Base-by-base conservation (phyloP, 2,888 invertebrate genomes). In the Ryuthela nishihirai region DNA sequence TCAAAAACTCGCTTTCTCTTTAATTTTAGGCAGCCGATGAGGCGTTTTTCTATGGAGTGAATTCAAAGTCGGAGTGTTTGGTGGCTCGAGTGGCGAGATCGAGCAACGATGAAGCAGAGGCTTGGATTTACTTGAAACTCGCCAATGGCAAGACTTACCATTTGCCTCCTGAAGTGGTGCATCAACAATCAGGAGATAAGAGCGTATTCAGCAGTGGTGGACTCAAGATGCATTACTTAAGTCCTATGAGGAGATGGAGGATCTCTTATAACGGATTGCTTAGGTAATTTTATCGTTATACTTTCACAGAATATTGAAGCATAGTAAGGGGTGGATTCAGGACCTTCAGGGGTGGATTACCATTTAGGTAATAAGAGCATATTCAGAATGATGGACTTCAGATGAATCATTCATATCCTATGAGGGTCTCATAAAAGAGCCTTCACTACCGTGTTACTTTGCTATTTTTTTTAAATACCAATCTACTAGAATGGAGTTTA, bases 211-310 rank as follows among this genome's bases (percentile, higher is more conserved):
- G 43, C 0, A 38, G 44, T 17, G 59, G 53, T 10, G 53, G 53
- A 6, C 18, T 59, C 18, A 45, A 46, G 35, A 36, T 59, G 44
- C 34, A 48, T 18, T 53, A 52, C 12, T 10, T 59, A 5, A 12
- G 10, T n/a, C 48, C 59, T 0, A 50, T 59, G 53, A 42, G 59
- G n/a, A 48, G 40, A 23, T 53, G 59, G 53, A 53, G 59, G 20
- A 45, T 59, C 21, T 38, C 36, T 7, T 59, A 21, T 29, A 38
- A 46, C n/a, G 59, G 59, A 9, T 40, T 53, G 40, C 17, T 59
- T n/a, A 59, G 18, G 59, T 59, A 38, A n/a, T 26, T 17, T 5
- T 10, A 7, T 29, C 10, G 10, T 9, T 9, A 29, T 29, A 7
- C 10, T 29, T 29, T 9, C 7, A 7, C 7, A 9, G 7, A 10